Evolutionary conservation across 2,113 vertebrate genomes (phyloP), one percentile per base, ranked within the genome.

Genomic region (Etheostoma spectabile): DNA sequence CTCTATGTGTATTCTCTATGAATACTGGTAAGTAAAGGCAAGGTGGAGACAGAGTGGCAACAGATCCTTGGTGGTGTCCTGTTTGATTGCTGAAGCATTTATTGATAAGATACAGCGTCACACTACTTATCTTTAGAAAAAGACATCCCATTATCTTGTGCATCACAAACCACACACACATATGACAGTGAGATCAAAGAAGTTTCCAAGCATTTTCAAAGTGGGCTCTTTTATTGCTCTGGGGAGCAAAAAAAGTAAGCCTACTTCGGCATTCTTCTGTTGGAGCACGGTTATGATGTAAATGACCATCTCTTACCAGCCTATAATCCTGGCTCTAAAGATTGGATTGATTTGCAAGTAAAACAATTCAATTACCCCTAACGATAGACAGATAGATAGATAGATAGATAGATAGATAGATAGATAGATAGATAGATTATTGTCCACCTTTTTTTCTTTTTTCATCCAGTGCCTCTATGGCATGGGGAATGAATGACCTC

Each of bases 41-140:
- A 67, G 57, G 77, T 57, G 71, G 85, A 92, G 89, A 93, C 86
- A 73, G 86, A 82, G 81, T 53, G 87, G 89, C 86, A 83, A 68
- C 91, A 91, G 73, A 80, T 74, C 84, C 66, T 76, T 83, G 66
- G 42, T 60, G 65, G 74, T 16, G 75, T 83, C 77, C 79, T 87
- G 80, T 87, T 91, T 93, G 90, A 92, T 77, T 88, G 80, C 82
- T 94, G 87, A 78, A 89, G 88, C 91, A 87, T 89, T 84, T 89
- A 91, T 93, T 93, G 94, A 94, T 94, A 93, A 93, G 90, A 90
- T 81, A 73, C 84, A 88, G 82, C 79, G 84, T 82, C 91, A 88
- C 84, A 70, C 82, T 80, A 69, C 74, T 91, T 93, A 92, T 91
- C 92, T 93, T 83, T 77, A 57, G 86, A 89, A 87, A 83, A 79